Evolutionary conservation across 2,888 invertebrate species (phyloP), one percentile per base, ranked within the genome.

Genomic region (Pachydiplax longipennis): DNA sequence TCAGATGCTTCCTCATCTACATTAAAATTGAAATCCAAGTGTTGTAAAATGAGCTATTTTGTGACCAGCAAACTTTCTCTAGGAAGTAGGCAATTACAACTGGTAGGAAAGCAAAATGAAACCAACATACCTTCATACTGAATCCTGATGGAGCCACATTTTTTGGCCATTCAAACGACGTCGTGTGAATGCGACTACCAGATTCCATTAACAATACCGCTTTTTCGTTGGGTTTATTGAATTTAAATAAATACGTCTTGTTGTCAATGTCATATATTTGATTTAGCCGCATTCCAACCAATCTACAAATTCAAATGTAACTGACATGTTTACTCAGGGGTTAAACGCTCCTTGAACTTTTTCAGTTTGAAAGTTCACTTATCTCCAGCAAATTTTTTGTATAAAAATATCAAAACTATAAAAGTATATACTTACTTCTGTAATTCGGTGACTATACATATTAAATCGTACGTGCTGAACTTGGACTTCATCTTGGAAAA

Each of bases 141-240:
- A 99, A 99, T 0, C 99, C 98, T 0, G 98, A 99, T 0, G 98
- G 99, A 10, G 97, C 97, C 80, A 97, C 96, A 95, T 98, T 99
- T 94, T 99, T 99, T 0, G 99, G 99, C 99, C 99, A 99, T 93
- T 99, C 99, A 94, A 98, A 99, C 73, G 96, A 97, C 18, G 99
- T 99, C 8, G 97, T 97, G 93, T 99, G 99, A 91, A 99, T 97
- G 91, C 99, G 95, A 92, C 96, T 97, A 0, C 99, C 99, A 0
- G 99, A 99, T 94, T 99, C 99, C 58, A 99, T 94, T 12, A 99
- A 94, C 53, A 99, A 94, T 15, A 99, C 96, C 90, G 95, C 95
- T 94, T 99, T 99, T 93, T 97, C 96, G 93, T 99, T 98, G 0
- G 97, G 96, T 91, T 97, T 96, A 93, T 97, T 97, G 65, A 98